Conservation (phyloP, 2,797 vertebrate genomes). For the Silurus aristotelis region DNA sequence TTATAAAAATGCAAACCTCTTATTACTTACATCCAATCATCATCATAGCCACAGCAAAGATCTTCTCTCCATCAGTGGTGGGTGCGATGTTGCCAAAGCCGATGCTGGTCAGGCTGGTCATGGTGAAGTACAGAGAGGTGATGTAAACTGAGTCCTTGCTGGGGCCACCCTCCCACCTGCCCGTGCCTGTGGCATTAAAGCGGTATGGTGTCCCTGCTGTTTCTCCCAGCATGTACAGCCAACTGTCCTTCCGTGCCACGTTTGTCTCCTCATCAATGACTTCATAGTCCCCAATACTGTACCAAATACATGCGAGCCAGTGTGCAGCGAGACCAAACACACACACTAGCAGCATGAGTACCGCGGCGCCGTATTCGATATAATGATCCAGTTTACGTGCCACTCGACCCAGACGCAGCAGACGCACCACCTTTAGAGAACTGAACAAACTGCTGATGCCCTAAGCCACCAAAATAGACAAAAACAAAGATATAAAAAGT, state of each 20-base stretch:
- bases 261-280: slow-evolving; percentile 95
- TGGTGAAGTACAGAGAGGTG: slow-evolving; percentile 96
- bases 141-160: slow-evolving; percentile 98
- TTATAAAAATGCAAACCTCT: not conserved
- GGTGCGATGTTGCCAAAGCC: slow-evolving; percentile 98
- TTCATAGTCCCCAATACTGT: slow-evolving; percentile 99
- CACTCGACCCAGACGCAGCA: slow-evolving; percentile 93
- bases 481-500: not conserved
- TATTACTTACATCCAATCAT: slow-evolving; percentile 96
- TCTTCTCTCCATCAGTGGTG: slow-evolving; percentile 96
- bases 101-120: slow-evolving; percentile 98
- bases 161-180: slow-evolving; percentile 96
- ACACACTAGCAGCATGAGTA: slow-evolving; percentile 94
- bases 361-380: slow-evolving; percentile 95
- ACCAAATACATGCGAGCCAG: slow-evolving; percentile 99
- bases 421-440: slow-evolving; percentile 93
- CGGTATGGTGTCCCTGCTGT: slow-evolving; percentile 90
- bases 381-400: slow-evolving; percentile 98
- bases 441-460: slow-evolving; percentile 99
- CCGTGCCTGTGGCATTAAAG: slow-evolving; percentile 87
- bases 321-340: slow-evolving; percentile 97
- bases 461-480: slow-evolving; percentile 66
- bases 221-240: slow-evolving; percentile 91
- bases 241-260: slow-evolving; percentile 88
- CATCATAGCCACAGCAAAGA: slow-evolving; percentile 99